Conservation (phyloP, 2,797 vertebrate genomes). For the Staurois parvus region DNA sequence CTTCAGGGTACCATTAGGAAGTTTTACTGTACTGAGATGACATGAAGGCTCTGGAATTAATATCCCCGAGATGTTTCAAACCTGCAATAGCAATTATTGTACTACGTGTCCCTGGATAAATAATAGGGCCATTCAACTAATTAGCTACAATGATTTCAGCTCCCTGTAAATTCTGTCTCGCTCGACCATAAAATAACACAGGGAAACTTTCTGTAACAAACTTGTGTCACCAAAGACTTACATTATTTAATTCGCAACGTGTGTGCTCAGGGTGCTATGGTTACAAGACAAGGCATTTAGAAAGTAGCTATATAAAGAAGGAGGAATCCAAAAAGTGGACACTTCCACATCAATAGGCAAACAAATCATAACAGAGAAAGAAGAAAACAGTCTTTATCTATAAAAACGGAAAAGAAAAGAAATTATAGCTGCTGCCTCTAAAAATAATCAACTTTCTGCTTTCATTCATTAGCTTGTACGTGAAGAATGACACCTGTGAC, state of each 20-base stretch:
- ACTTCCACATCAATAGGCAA: neutral
- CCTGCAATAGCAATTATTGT: constrained; percentile 88
- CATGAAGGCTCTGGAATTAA: constrained; percentile 87
- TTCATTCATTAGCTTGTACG: no score
- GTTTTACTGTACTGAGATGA: constrained; percentile 87
- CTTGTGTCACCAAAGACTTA: constrained; percentile 71
- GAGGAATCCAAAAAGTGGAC: neutral
- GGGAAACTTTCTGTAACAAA: constrained; percentile 83
- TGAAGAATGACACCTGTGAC: no score
- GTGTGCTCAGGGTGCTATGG: neutral
- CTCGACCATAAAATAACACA: constrained; percentile 82
- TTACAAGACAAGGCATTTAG: constrained; percentile 35
- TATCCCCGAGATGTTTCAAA: constrained; percentile 86
- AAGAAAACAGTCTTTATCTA: no score
- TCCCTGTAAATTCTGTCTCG: constrained; percentile 83
- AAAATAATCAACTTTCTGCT: no score
- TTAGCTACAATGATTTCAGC: constrained; percentile 84
- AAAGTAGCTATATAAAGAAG: neutral
- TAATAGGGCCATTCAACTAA: constrained; percentile 87
- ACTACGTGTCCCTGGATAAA: constrained; percentile 86
- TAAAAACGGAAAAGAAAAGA: no score
- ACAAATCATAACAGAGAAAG: neutral
- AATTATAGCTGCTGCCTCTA: no score
- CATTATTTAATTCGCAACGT: constrained; percentile 37
- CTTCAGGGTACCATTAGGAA: constrained; percentile 88